phyloP scores from a whole-genome alignment of 2,113 vertebrate species.

The Campylomormyrus numenius region DNA sequence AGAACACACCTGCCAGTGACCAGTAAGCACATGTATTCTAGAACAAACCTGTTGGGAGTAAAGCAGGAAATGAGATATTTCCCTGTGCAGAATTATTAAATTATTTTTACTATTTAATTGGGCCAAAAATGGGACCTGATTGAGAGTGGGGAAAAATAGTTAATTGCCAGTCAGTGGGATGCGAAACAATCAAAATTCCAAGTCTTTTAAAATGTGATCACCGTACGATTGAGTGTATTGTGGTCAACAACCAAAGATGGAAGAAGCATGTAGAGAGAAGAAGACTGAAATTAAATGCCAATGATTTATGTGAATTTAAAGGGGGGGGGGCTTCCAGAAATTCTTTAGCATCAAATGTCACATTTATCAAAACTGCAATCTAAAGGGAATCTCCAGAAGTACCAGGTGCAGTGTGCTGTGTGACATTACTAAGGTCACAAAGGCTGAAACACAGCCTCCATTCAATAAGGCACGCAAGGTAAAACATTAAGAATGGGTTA shows the following conservation, averaged over 20 bases:
- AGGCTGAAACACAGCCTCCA: neutral
- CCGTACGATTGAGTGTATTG: neutral
- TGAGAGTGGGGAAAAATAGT: neutral
- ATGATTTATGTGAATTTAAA: neutral
- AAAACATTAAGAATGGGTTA: neutral
- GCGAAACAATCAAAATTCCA: neutral
- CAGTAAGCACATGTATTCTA: no score
- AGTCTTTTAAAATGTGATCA: neutral
- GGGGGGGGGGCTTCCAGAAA: neutral
- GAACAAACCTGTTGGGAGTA: no score
- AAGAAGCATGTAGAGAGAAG: neutral
- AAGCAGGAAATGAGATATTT: no score
- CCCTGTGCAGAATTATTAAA: no score
- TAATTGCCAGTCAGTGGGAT: neutral
- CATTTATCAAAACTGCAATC: neutral
- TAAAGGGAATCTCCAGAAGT: neutral
- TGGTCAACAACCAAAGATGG: neutral
- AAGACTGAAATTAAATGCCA: neutral
- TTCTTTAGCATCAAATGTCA: neutral
- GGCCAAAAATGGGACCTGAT: neutral
- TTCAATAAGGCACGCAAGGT: neutral
- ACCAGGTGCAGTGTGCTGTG: neutral
- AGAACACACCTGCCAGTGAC: no score
- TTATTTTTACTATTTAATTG: no score
- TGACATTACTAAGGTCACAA: neutral